These are phyloP conservation scores for Phoenoteleia sp. DNA, from an alignment of 2,888 invertebrate genomes.

Conservation along the genomic window DNA sequence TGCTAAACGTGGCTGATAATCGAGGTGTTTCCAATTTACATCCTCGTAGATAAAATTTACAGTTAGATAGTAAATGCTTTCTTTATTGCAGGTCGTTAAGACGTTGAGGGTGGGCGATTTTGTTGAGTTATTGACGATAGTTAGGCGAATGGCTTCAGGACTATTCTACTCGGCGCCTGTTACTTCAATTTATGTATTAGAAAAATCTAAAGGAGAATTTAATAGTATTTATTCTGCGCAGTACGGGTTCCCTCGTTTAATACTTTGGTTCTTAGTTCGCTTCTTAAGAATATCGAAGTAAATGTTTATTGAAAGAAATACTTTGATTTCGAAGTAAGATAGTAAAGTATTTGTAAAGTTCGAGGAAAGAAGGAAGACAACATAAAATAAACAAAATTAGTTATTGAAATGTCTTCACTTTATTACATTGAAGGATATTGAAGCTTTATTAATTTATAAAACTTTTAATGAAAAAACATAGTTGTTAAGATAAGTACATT, in stretches of 20 bases:
- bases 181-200: background rate
- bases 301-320: too few relatives aligned
- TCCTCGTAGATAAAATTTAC: conserved; percentile 55
- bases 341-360: too few relatives aligned
- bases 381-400: too few relatives aligned
- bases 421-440: too few relatives aligned
- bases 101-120: background rate
- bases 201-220: background rate
- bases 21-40: conserved; percentile 52
- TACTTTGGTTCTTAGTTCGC: too few relatives aligned
- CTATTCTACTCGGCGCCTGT: background rate
- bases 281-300: too few relatives aligned
- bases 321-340: too few relatives aligned
- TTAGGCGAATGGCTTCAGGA: background rate
- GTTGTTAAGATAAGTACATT: too few relatives aligned
- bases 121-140: background rate
- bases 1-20: conserved; percentile 26
- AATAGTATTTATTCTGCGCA: background rate
- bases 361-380: too few relatives aligned
- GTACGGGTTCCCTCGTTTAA: background rate
- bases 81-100: conserved; percentile 49
- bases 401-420: too few relatives aligned
- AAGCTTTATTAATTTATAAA: too few relatives aligned
- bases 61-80: conserved; percentile 39
- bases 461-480: too few relatives aligned